Evolutionary conservation across 2,888 invertebrate genomes (phyloP), one percentile per base, ranked within the genome.

Genomic region (Acrobasis consociella): DNA sequence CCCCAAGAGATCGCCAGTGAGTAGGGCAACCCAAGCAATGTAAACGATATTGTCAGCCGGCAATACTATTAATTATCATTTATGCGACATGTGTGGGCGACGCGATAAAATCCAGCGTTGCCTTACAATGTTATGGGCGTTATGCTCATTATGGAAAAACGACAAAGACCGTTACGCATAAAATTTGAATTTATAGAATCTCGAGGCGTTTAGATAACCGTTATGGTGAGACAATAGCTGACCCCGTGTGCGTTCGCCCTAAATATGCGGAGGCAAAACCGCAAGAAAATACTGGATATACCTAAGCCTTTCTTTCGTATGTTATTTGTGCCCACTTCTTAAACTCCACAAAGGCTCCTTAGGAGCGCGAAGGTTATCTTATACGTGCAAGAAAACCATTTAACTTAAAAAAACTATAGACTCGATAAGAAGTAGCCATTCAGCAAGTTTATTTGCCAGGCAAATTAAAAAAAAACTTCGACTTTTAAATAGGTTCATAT

Each of bases 131-230:
- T 60, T 58, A 60, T 49, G 59, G 51, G 37, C 39, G 52, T 22
- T 50, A 38, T 37, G 70, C 73, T 75, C 72, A 74, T 78, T 78
- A 78, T 77, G 71, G 73, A 75, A 72, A 76, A 74, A 74, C 68
- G 78, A 78, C 78, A 77, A 76, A 79, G 75, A 82, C 82, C 80
- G 83, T 83, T 83, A 82, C 73, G 80, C 81, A 81, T 82, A 83
- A 78, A 74, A 77, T 75, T 75, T 74, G 69, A 77, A 71, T 78
- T 77, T 66, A 62, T 73, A 76, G 70, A 77, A 77, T 73, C 71
- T 71, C 68, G 70, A 72, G 71, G 63, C 64, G 70, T 78, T 77
- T 71, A 69, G 71, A 69, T 71, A 76, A 79, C 83, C 75, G 83
- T 81, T 83, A 80, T 61, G 69, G 67, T 67, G 69, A 76, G 78